phyloP scores from a whole-genome alignment of 2,888 invertebrate species.

The Cephalotes varians region DNA sequence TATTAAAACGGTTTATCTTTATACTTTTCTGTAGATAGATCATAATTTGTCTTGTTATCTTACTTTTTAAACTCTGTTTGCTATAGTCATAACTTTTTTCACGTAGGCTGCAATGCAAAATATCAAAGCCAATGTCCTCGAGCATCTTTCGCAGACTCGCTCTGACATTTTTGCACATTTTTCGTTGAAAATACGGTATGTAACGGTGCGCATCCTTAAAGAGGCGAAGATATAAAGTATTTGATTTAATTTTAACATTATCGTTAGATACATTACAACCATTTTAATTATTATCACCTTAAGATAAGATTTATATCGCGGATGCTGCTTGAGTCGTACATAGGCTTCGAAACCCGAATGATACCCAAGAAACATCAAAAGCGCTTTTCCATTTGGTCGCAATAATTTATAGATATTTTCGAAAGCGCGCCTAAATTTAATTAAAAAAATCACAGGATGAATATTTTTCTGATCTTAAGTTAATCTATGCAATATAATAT shows the following conservation, averaged over 20 bases:
- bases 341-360: slow-evolving; percentile 91
- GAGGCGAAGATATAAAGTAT: neutral
- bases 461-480: neutral
- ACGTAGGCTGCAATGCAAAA: slow-evolving; percentile 88
- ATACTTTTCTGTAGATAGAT: neutral
- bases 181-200: slow-evolving; percentile 90
- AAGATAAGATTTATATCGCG: slow-evolving; percentile 89
- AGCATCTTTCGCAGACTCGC: slow-evolving; percentile 87
- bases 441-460: neutral
- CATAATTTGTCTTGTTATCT: slow-evolving; percentile 72
- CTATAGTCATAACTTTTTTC: slow-evolving; percentile 88
- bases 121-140: slow-evolving; percentile 88
- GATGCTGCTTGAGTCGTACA: slow-evolving; percentile 87
- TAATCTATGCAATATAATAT: neutral
- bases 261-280: neutral
- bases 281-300: slow-evolving; percentile 80
- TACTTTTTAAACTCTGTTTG: slow-evolving; percentile 88
- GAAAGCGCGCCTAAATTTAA: slow-evolving; percentile 87
- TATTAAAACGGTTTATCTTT: neutral
- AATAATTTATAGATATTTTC: slow-evolving; percentile 89
- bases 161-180: slow-evolving; percentile 87
- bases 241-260: neutral
- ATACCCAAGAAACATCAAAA: slow-evolving; percentile 90
- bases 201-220: slow-evolving; percentile 88
- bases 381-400: slow-evolving; percentile 89